Percentiles rank a stretch among this genome's conserved stretches.
Evolutionary conservation across 2,888 invertebrate genomes (phyloP).

Genomic region (Micoletzkya japonica): DNA sequence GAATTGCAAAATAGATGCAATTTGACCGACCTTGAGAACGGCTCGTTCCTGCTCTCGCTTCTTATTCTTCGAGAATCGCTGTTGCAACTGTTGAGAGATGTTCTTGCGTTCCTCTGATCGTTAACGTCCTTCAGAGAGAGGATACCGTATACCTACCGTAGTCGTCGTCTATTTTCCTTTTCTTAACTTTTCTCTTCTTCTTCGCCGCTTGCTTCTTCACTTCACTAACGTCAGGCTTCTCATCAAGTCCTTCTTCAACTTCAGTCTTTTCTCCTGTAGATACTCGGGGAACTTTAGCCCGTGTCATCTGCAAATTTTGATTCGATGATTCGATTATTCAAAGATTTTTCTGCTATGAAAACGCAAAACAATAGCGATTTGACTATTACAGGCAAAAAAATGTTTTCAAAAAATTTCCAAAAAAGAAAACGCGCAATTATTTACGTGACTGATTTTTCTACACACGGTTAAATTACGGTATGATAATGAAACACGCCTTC

Average conservation of each 20-base stretch:
- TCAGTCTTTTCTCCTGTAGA: neutral
- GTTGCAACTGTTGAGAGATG: constrained; percentile 8
- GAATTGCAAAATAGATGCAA: neutral
- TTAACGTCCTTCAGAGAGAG: neutral
- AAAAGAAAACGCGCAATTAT: no score
- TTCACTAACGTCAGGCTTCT: neutral
- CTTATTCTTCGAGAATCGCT: constrained; percentile 15
- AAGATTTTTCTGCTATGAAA: no score
- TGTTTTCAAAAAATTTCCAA: no score
- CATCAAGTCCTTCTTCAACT: neutral
- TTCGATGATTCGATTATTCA: no score
- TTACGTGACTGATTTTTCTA: no score
- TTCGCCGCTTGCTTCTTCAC: neutral
- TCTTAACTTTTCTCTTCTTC: constrained; percentile 15
- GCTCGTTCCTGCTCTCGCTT: constrained; percentile 12
- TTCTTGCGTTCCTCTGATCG: constrained; percentile 15
- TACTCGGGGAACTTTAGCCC: no score
- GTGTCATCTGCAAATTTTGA: no score
- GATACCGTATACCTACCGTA: neutral
- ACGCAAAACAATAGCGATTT: no score
- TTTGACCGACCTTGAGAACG: constrained; percentile 10
- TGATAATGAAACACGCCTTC: no score
- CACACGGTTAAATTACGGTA: no score
- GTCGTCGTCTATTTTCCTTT: constrained; percentile 14
- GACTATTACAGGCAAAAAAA: no score